Conservation (phyloP, 2,797 vertebrate genomes). For the Darevskia mixta region DNA sequence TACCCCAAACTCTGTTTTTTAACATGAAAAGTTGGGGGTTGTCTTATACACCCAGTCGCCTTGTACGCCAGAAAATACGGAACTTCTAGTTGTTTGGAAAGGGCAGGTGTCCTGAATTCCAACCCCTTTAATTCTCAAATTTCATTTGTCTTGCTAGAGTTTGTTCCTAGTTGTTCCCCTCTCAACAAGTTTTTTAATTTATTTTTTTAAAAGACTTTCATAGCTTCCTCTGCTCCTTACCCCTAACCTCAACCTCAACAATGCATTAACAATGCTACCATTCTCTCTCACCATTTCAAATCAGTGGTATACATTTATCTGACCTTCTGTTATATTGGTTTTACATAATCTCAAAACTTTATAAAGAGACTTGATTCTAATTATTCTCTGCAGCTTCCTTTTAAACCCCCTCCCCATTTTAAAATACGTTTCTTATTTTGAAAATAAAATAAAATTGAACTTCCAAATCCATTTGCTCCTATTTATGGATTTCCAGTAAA, state of each 20-base stretch:
- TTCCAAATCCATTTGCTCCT: too few species aligned
- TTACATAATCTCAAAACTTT: neutral
- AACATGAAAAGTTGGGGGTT: too few species aligned
- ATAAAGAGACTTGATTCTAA: neutral
- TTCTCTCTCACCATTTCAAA: neutral
- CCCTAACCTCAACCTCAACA: too few species aligned
- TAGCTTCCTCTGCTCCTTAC: neutral
- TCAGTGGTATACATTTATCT: neutral
- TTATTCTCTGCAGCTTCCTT: neutral
- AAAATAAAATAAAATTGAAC: too few species aligned
- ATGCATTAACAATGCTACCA: too few species aligned
- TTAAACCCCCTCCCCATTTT: neutral
- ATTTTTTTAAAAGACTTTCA: neutral
- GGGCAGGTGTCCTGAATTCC: neutral
- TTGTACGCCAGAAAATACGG: too few species aligned
- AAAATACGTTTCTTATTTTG: neutral
- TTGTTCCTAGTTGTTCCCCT: neutral
- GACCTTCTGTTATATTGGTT: neutral
- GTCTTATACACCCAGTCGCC: too few species aligned
- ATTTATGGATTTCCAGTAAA: too few species aligned
- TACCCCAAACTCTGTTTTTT: too few species aligned
- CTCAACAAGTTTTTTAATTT: neutral
- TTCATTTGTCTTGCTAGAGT: neutral
- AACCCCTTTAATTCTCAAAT: neutral
- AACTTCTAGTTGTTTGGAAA: neutral